These are phyloP conservation scores for Choloepus hoffmanni DNA, from an alignment of 2,113 vertebrate genomes.

Conservation along the genomic window DNA sequence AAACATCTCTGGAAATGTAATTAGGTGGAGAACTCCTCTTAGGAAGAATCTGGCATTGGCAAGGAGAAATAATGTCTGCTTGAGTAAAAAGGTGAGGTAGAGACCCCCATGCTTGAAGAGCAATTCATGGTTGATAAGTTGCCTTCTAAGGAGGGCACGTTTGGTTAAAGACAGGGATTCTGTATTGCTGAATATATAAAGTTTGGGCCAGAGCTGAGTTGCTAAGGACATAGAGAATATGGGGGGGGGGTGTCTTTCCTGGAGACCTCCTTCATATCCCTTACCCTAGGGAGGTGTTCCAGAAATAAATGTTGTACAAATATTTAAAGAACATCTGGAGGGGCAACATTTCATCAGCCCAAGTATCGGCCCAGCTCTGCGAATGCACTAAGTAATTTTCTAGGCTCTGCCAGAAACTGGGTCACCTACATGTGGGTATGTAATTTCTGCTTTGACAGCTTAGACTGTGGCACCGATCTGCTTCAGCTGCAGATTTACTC, in stretches of 20 bases:
- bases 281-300: neutral
- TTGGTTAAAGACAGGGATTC: neutral
- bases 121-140: conserved; percentile 13
- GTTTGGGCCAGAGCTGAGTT: neutral
- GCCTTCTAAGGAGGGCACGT: conserved; percentile 2
- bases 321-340: neutral
- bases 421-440: neutral
- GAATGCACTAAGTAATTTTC: neutral
- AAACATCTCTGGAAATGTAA: conserved; percentile 16
- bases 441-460: conserved; percentile 6
- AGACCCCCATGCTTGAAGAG: neutral
- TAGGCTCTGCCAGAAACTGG: neutral
- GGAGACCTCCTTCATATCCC: neutral
- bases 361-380: neutral
- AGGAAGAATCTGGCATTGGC: neutral
- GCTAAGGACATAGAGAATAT: neutral
- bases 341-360: neutral
- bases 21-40: neutral
- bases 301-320: conserved; percentile 30
- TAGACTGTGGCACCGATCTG: neutral
- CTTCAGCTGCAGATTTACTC: conserved; percentile 13
- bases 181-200: conserved; percentile 29
- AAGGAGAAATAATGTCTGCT: conserved; percentile 10
- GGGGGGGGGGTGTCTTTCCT: neutral
- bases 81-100: neutral